These are phyloP conservation scores for Lepidonotus clava DNA, from an alignment of 2,888 invertebrate species.

Conservation along the genomic window DNA sequence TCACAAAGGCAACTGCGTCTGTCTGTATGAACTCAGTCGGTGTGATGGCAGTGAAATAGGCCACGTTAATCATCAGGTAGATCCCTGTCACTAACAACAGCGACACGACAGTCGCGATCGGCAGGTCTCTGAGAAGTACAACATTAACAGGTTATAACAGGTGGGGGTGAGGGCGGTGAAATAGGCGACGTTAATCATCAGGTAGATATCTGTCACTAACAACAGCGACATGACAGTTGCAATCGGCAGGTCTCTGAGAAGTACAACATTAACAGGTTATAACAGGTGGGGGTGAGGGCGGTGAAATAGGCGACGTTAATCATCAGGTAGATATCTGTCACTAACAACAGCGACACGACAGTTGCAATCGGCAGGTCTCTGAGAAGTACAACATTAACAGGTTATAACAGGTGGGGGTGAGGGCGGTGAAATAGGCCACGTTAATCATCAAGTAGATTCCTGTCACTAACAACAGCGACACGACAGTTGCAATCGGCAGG, in stretches of 20 bases:
- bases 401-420: too few relatives aligned
- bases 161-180: not conserved
- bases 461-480: slow-evolving; percentile 32
- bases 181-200: slow-evolving; percentile 46
- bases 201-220: slow-evolving; percentile 31
- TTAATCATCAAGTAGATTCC: slow-evolving; percentile 31
- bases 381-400: too few relatives aligned
- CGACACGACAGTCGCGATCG: slow-evolving; percentile 42
- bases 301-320: slow-evolving; percentile 34
- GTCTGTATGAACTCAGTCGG: slow-evolving; percentile 36
- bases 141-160: not conserved
- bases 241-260: slow-evolving; percentile 53
- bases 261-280: not conserved
- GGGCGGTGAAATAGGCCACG: slow-evolving; percentile 49
- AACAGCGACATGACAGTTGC: slow-evolving; percentile 26
- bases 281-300: not conserved
- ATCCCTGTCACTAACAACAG: slow-evolving; percentile 15
- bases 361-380: too few relatives aligned
- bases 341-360: too few relatives aligned
- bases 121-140: slow-evolving; percentile 47
- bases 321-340: too few relatives aligned
- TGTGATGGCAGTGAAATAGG: slow-evolving; percentile 49
- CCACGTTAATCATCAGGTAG: slow-evolving; percentile 41
- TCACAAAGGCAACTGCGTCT: slow-evolving; percentile 46
- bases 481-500: slow-evolving; percentile 47